These are phyloP conservation scores for Rhagophthalmus giganteus DNA, from an alignment of 2,888 invertebrate genomes.

Conservation along the genomic window DNA sequence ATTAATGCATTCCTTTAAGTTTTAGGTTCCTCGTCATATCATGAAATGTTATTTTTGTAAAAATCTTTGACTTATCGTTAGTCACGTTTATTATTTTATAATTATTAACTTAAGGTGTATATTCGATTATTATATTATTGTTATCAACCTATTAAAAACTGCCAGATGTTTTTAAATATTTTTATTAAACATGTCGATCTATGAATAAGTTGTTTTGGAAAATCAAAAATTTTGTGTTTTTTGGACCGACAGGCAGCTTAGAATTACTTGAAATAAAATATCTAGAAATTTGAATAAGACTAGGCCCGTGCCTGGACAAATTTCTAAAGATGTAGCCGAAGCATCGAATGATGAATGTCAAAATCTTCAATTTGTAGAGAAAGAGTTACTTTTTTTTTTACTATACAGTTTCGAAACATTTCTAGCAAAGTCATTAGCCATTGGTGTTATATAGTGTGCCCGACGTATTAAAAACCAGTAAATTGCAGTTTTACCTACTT, in stretches of 20 bases:
- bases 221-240: too few species aligned
- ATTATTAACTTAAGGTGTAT: constrained; percentile 3
- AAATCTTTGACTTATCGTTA: constrained; percentile 7
- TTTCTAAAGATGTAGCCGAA: not conserved
- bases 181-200: too few species aligned
- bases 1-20: constrained; percentile 25
- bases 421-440: too few species aligned
- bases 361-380: too few species aligned
- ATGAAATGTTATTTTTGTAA: constrained; percentile 28
- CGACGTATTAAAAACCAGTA: too few species aligned
- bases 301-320: too few species aligned
- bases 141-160: not conserved
- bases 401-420: not conserved
- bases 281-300: too few species aligned
- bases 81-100: constrained; percentile 2
- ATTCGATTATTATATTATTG: not conserved
- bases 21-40: constrained; percentile 25
- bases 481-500: too few species aligned
- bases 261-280: too few species aligned
- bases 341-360: not conserved
- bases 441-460: too few species aligned
- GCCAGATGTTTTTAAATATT: not conserved
- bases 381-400: constrained; percentile 6
- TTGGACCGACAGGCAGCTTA: too few species aligned
- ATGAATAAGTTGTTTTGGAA: too few species aligned